Evolutionary conservation across 2,797 vertebrate genomes (phyloP), one percentile per base, ranked within the genome.

Genomic region (Parauchenoglanis punctatus): DNA sequence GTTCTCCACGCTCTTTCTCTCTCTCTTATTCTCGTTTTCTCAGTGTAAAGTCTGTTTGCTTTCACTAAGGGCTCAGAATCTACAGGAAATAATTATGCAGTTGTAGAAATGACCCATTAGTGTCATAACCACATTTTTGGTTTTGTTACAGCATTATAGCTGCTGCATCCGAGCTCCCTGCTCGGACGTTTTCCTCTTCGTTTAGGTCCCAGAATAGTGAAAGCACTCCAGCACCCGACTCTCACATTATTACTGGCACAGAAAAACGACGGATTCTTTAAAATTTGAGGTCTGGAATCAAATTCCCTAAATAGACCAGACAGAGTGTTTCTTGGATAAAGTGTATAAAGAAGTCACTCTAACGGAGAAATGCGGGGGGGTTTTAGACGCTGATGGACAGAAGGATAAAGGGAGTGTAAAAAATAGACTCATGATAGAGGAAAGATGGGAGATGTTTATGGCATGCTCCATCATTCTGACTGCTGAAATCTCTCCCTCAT

Each of bases 381-480:
- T 25, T 63, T 61, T 20, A 31, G 56, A 49, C 52, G 40, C n/a
- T 49, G 35, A 76, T 28, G 25, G 70, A 73, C 54, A 76, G 35
- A 49, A 28, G 20, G 70, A 75, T 28, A 28, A 52, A 67, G 35
- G 17, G 25, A 61, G 83, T n/a, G 54, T 7, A 17, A 73, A 15
- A 31, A 56, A 84, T 23, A 40, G 67, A 70, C 12, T 23, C 13
- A 3, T 28, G 25, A 59, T 35, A 10, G 17, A 58, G 31, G 18
- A 59, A 78, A 81, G 31, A 44, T 58, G 20, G 31, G 78, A 61
- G 58, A 1, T 72, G 54, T 59, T 73, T 58, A 44, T 58, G 31
- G 23, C 8, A 8, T 70, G 52, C 52, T 84, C 31, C 31, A 84
- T 73, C 83, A 73, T 84, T 84, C 20, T 84, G 52, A 72, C 52